Evolutionary conservation across 1,140 invertebrate species (phyloP).

Genomic region (Hyposmocoma kahamanoa): DNA sequence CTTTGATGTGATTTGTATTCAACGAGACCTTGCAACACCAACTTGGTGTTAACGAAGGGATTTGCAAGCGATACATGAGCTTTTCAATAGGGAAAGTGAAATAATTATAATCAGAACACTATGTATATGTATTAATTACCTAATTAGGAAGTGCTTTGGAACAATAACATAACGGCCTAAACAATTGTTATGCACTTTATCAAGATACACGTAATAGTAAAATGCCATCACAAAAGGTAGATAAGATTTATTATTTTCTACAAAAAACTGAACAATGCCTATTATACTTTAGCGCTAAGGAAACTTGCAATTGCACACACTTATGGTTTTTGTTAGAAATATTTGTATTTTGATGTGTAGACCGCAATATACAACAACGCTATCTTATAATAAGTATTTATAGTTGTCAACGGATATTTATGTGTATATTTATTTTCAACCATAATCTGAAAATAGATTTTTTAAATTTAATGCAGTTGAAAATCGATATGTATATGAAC

Average conservation of each 20-base stretch:
- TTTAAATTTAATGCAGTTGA: too few species aligned
- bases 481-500: too few species aligned
- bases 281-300: background rate
- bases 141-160: constrained; percentile 21
- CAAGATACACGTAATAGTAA: background rate
- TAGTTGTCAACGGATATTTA: too few species aligned
- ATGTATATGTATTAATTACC: constrained; percentile 16
- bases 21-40: constrained; percentile 29
- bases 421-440: too few species aligned
- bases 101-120: constrained; percentile 25
- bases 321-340: too few species aligned
- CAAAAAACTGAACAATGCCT: background rate
- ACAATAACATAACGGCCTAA: constrained; percentile 10
- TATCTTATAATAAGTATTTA: too few species aligned
- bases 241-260: background rate
- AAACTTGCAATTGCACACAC: too few species aligned
- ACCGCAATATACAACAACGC: too few species aligned
- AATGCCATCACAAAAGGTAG: background rate
- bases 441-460: too few species aligned
- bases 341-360: too few species aligned
- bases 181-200: background rate
- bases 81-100: constrained; percentile 48
- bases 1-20: constrained; percentile 56
- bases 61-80: constrained; percentile 31
- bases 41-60: constrained; percentile 40